phyloP scores from a whole-genome alignment of 2,797 vertebrate species.

The Macrochelys suwanniensis region DNA sequence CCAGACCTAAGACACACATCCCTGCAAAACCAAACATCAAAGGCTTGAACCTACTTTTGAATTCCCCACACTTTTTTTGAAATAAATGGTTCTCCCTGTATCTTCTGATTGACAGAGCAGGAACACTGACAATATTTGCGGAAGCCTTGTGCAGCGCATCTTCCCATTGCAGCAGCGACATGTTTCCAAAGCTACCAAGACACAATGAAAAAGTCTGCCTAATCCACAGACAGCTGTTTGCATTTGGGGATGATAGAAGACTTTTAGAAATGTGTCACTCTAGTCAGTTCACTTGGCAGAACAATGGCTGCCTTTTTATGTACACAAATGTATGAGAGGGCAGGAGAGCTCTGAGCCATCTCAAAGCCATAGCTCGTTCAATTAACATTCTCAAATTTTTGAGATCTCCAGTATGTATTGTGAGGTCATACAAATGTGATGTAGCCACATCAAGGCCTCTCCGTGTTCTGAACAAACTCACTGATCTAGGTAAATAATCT shows the following conservation, averaged over 20 bases:
- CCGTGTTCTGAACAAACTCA: slow-evolving; percentile 17
- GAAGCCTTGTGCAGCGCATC: not conserved
- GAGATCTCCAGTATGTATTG: slow-evolving; percentile 27
- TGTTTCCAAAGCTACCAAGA: slow-evolving; percentile 8
- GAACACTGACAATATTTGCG: not conserved
- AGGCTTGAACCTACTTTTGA: not conserved
- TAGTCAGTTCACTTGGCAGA: slow-evolving; percentile 50
- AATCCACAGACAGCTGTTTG: slow-evolving; percentile 53
- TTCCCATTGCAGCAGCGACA: not conserved
- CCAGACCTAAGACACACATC: not conserved
- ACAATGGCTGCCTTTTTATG: slow-evolving; percentile 62
- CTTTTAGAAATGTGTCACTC: slow-evolving; percentile 43
- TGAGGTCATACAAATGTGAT: slow-evolving; percentile 37
- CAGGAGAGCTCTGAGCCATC: slow-evolving; percentile 52
- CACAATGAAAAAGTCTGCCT: not conserved
- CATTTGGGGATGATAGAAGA: slow-evolving; percentile 39
- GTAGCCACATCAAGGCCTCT: slow-evolving; percentile 13
- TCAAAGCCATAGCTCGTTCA: slow-evolving; percentile 41
- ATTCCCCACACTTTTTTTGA: not conserved
- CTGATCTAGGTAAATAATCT: slow-evolving; percentile 30
- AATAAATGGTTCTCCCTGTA: not conserved
- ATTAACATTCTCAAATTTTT: slow-evolving; percentile 58
- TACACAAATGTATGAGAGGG: slow-evolving; percentile 40
- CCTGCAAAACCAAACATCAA: not conserved
- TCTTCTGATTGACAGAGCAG: not conserved